Conservation (phyloP, 2,888 invertebrate species). For the Prosapia bicincta region DNA sequence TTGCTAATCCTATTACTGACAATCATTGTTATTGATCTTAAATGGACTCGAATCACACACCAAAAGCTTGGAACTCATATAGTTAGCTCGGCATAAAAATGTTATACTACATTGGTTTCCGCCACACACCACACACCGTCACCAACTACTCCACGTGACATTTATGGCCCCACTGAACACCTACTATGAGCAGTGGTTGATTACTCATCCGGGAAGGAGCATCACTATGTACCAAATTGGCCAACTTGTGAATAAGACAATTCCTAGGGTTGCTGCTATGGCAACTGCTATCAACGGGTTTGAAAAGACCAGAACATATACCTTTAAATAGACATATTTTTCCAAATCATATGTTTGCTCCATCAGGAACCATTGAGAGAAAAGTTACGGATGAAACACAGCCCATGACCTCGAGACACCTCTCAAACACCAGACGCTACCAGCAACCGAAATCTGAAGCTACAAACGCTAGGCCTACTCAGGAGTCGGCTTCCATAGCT, state of each 20-base stretch:
- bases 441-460: too few species aligned
- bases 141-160: slow-evolving; percentile 32
- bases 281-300: slow-evolving; percentile 40
- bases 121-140: slow-evolving; percentile 27
- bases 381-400: not conserved
- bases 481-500: too few species aligned
- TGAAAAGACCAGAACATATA: slow-evolving; percentile 38
- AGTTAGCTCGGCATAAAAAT: slow-evolving; percentile 35
- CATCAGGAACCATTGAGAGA: too few species aligned
- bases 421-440: too few species aligned
- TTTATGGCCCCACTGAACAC: slow-evolving; percentile 38
- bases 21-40: slow-evolving; percentile 41
- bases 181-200: slow-evolving; percentile 37
- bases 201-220: slow-evolving; percentile 38
- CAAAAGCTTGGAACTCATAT: slow-evolving; percentile 39
- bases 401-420: too few species aligned
- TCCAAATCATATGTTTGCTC: slow-evolving; percentile 40
- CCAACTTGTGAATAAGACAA: slow-evolving; percentile 37
- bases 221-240: slow-evolving; percentile 39
- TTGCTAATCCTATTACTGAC: slow-evolving; percentile 10
- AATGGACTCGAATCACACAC: slow-evolving; percentile 43
- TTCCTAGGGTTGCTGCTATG: slow-evolving; percentile 36
- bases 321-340: slow-evolving; percentile 40
- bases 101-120: slow-evolving; percentile 38
- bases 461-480: too few species aligned